Evolutionary conservation across 2,888 invertebrate species (phyloP).

Genomic region (Drosophila emarginata): DNA sequence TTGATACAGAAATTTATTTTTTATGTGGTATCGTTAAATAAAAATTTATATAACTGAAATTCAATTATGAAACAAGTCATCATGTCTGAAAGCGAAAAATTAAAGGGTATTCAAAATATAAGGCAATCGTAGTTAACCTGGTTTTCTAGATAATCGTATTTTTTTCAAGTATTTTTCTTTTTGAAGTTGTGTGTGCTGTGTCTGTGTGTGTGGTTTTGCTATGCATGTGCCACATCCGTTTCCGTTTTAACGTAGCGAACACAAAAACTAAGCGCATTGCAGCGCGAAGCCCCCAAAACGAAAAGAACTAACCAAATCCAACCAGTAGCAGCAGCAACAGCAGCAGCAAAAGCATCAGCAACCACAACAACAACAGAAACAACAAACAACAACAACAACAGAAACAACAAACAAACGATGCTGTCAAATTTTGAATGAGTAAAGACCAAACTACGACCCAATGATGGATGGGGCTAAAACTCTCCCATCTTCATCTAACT

Average conservation of each 20-base stretch:
- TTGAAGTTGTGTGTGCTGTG: constrained; percentile 13
- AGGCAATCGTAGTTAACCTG: background rate
- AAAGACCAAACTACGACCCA: constrained; percentile 71
- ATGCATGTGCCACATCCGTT: constrained; percentile 71
- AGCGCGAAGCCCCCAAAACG: constrained; percentile 10
- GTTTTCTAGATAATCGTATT: constrained; percentile 1
- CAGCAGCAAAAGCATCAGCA: too few relatives aligned
- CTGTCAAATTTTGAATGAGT: constrained; percentile 78
- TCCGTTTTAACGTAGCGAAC: constrained; percentile 53
- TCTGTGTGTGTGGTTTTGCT: constrained; percentile 50
- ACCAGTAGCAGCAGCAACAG: constrained; percentile 23
- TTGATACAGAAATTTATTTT: too few relatives aligned
- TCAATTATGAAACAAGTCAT: too few relatives aligned
- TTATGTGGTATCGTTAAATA: too few relatives aligned
- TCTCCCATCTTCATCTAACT: background rate
- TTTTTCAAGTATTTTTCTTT: constrained; percentile 13
- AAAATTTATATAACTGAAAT: too few relatives aligned
- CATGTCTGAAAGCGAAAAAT: background rate
- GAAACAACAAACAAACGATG: constrained; percentile 68
- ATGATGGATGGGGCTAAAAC: constrained; percentile 63
- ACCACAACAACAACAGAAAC: constrained; percentile 52
- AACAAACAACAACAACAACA: constrained; percentile 25
- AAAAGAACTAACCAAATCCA: constrained; percentile 24
- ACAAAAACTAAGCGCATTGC: constrained; percentile 31
- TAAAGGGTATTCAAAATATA: background rate